phyloP scores from a whole-genome alignment of 2,797 vertebrate genomes.

The Sebastes diaconus region DNA sequence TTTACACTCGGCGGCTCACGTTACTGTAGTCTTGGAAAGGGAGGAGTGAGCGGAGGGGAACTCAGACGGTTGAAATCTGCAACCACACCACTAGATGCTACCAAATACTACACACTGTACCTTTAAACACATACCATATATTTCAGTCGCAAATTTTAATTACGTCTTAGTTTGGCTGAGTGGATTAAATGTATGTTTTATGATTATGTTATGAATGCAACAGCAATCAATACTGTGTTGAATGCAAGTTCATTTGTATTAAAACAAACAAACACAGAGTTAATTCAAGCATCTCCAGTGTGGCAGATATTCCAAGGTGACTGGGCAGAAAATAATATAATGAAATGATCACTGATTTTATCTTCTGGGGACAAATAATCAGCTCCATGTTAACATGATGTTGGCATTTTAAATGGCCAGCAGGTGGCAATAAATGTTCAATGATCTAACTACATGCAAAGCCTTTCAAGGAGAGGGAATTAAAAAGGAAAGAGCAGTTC shows the following conservation, averaged over 20 bases:
- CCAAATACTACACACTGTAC: no score
- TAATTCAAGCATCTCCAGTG: neutral
- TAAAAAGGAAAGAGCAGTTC: neutral
- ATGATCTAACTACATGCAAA: neutral
- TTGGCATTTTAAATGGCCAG: constrained; percentile 31
- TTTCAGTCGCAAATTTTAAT: neutral
- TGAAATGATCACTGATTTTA: neutral
- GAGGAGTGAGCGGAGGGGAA: no score
- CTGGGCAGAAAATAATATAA: neutral
- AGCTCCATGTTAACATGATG: neutral
- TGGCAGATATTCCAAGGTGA: neutral
- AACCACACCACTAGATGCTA: no score
- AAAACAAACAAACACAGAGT: neutral
- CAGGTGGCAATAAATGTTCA: constrained; percentile 52
- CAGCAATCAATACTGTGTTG: neutral
- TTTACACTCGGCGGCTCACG: neutral
- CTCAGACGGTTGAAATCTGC: no score
- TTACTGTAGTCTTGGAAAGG: no score
- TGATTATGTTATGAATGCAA: neutral
- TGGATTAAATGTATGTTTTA: neutral
- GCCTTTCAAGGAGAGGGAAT: neutral
- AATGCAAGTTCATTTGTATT: neutral
- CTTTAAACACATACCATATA: neutral
- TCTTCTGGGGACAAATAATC: neutral
- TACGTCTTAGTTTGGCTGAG: neutral